Evolutionary conservation across 2,113 vertebrate genomes (phyloP).

Genomic region (Ctenodactylus gundi): DNA sequence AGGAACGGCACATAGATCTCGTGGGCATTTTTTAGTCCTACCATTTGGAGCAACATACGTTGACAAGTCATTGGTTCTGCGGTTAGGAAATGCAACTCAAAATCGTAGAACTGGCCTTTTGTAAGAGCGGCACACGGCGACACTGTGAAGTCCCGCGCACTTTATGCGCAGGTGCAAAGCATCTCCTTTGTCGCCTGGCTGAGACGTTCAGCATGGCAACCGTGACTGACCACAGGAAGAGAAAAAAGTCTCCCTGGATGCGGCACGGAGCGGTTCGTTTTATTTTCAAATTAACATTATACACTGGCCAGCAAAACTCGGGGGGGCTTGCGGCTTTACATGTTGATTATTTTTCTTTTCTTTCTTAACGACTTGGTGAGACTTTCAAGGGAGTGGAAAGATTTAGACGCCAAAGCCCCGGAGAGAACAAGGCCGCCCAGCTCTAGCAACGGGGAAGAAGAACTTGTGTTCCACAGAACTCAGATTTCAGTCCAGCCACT

Average conservation of each 20-base stretch:
- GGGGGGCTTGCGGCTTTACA: background rate
- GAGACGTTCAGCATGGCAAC: background rate
- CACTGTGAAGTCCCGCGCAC: background rate
- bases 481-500: background rate
- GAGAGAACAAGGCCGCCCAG: background rate
- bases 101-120: background rate
- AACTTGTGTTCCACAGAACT: background rate
- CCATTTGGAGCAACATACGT: background rate
- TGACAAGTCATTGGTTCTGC: background rate
- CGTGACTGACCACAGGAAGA: background rate
- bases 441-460: background rate
- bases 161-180: constrained; percentile 30
- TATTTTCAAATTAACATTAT: constrained; percentile 16
- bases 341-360: background rate
- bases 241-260: background rate
- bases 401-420: background rate
- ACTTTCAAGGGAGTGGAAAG: constrained; percentile 5
- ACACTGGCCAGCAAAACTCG: background rate
- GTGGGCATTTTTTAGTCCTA: background rate
- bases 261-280: background rate
- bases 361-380: background rate
- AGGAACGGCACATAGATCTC: background rate
- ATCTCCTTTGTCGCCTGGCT: constrained; percentile 21
- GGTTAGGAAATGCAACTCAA: background rate
- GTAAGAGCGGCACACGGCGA: background rate